Evolutionary conservation across 64 coral and sea anemone genomes (phyloP).

Genomic region (Orbicella faveolata): DNA sequence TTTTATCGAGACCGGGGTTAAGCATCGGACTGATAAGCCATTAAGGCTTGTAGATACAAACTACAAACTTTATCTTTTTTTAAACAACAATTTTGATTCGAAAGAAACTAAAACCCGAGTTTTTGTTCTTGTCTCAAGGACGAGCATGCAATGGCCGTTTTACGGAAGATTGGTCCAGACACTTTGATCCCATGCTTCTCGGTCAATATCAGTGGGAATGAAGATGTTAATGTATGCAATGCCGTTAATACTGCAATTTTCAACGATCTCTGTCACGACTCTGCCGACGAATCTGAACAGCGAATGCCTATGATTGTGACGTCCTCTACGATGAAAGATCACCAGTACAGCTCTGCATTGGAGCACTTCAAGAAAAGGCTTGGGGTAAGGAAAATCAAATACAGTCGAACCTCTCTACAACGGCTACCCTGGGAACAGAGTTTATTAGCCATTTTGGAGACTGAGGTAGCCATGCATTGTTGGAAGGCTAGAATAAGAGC

Average conservation of each 20-base stretch:
- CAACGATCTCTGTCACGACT: conserved; percentile 38
- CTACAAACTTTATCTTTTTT: too few relatives aligned
- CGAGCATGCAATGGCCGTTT: conserved; percentile 35
- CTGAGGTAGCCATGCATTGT: too few relatives aligned
- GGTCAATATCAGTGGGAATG: conserved; percentile 42
- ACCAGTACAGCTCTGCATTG: conserved; percentile 15
- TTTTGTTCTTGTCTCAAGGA: conserved; percentile 20
- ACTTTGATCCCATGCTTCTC: conserved; percentile 73
- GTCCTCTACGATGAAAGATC: conserved; percentile 42
- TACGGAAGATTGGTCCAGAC: conserved; percentile 70
- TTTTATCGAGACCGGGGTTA: too few relatives aligned
- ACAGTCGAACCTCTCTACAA: not conserved
- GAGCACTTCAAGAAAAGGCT: conserved; percentile 65
- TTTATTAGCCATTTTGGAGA: too few relatives aligned
- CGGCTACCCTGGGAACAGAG: too few relatives aligned
- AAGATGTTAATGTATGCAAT: conserved; percentile 46
- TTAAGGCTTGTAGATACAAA: too few relatives aligned
- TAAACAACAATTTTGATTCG: too few relatives aligned
- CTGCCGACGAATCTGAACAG: not conserved
- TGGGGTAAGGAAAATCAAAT: conserved; percentile 36
- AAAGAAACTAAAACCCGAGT: not conserved
- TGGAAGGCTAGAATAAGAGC: too few relatives aligned
- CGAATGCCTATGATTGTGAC: conserved; percentile 73
- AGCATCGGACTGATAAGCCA: too few relatives aligned
- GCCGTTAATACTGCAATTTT: conserved; percentile 28